phyloP scores from a whole-genome alignment of 2,888 invertebrate species.

The Tholera decimalis region DNA sequence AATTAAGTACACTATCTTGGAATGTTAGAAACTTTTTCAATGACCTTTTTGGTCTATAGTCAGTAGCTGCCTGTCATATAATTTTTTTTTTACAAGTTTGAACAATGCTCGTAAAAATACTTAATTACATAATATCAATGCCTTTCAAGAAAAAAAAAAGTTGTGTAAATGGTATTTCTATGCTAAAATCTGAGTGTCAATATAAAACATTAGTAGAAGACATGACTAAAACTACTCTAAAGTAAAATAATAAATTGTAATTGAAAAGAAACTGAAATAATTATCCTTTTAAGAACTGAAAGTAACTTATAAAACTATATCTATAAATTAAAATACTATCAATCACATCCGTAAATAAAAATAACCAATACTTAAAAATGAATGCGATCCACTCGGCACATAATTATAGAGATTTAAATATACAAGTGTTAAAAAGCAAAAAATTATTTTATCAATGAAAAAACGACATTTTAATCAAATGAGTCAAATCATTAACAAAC shows the following conservation, averaged over 20 bases:
- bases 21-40: slow-evolving; percentile 35
- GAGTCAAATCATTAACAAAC: slow-evolving; percentile 55
- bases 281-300: slow-evolving; percentile 60
- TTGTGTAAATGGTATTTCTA: too few relatives aligned
- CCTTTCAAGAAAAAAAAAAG: slow-evolving; percentile 10
- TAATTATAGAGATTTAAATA: slow-evolving; percentile 72
- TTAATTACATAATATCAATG: slow-evolving; percentile 41
- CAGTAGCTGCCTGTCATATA: slow-evolving; percentile 63
- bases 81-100: slow-evolving; percentile 4
- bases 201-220: slow-evolving; percentile 52
- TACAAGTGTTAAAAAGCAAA: slow-evolving; percentile 66
- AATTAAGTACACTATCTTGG: slow-evolving; percentile 71
- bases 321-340: slow-evolving; percentile 64
- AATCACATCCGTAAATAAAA: slow-evolving; percentile 63
- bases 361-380: slow-evolving; percentile 52
- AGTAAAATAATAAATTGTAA: slow-evolving; percentile 61
- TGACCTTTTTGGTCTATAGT: slow-evolving; percentile 1
- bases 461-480: slow-evolving; percentile 62
- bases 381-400: slow-evolving; percentile 57
- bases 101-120: slow-evolving; percentile 29
- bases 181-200: slow-evolving; percentile 22
- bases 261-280: slow-evolving; percentile 62
- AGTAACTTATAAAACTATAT: slow-evolving; percentile 65
- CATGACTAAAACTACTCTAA: slow-evolving; percentile 63
- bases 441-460: slow-evolving; percentile 59